Evolutionary conservation across 1,140 invertebrate species (phyloP).

Genomic region (Calliopsis andreniformis): DNA sequence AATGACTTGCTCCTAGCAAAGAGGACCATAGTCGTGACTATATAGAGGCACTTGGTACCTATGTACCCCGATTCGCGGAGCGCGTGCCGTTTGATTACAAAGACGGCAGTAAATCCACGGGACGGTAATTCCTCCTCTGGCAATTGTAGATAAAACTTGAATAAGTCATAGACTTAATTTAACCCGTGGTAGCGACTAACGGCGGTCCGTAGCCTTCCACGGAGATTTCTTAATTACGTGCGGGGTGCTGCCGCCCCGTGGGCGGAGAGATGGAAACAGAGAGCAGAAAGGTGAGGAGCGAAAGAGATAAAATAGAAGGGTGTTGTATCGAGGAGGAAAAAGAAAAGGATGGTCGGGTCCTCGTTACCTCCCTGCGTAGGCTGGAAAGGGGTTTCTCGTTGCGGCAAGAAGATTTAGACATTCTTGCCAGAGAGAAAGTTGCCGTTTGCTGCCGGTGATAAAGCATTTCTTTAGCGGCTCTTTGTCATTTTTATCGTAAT

Average conservation of each 20-base stretch:
- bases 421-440: conserved; percentile 56
- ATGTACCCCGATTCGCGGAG: not conserved
- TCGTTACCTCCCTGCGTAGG: conserved; percentile 2
- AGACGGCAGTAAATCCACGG: conserved; percentile 64
- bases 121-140: conserved; percentile 72
- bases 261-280: conserved; percentile 36
- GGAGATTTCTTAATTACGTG: conserved; percentile 81
- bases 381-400: conserved; percentile 69
- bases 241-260: conserved; percentile 5
- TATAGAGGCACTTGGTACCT: not conserved
- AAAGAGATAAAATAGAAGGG: conserved; percentile 42
- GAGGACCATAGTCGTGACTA: not conserved
- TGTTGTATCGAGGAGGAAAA: conserved; percentile 38
- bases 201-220: conserved; percentile 66
- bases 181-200: conserved; percentile 69
- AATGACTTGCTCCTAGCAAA: not conserved
- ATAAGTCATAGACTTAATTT: conserved; percentile 82
- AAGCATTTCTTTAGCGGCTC: conserved; percentile 67
- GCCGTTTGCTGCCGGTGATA: conserved; percentile 62
- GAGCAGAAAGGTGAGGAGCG: conserved; percentile 31
- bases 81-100: conserved; percentile 66
- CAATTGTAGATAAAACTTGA: conserved; percentile 81
- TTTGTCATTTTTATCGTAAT: conserved; percentile 81
- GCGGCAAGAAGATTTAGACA: conserved; percentile 71
- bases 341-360: conserved; percentile 30